Percentiles rank a stretch among this genome's conserved stretches.
Conservation (phyloP, 1,140 invertebrate genomes). For the Pseudomyrmex pallidus region DNA sequence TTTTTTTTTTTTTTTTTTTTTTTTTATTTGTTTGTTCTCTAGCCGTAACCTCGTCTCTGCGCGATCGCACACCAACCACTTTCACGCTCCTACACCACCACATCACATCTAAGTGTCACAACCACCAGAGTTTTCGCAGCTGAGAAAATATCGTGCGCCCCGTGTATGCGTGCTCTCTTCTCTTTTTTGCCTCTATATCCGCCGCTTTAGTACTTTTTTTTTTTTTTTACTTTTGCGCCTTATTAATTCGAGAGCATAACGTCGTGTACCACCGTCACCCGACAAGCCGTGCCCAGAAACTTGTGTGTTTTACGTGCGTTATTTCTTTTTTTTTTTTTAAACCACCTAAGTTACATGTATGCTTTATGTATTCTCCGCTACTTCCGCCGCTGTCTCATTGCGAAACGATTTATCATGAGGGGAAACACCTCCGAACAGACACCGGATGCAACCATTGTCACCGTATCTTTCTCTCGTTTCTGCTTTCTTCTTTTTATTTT, state of each 20-base stretch:
- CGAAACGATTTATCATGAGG: constrained; percentile 21
- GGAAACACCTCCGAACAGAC: constrained; percentile 12
- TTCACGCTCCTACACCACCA: constrained; percentile 69
- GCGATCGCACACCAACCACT: constrained; percentile 33
- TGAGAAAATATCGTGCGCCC: constrained; percentile 76
- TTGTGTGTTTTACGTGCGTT: constrained; percentile 60
- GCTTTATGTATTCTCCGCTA: constrained; percentile 61
- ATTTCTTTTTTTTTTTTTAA: constrained; percentile 35
- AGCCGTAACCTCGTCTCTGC: constrained; percentile 18
- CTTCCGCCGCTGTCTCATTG: constrained; percentile 25
- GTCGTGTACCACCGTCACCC: constrained; percentile 81
- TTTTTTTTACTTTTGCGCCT: constrained; percentile 28
- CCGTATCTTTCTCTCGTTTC: constrained; percentile 35
- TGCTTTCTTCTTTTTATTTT: not conserved
- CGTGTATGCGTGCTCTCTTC: constrained; percentile 59
- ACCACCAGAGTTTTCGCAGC: constrained; percentile 63
- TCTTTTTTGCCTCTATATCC: constrained; percentile 17
- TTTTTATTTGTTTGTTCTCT: constrained; percentile 30
- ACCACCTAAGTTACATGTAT: constrained; percentile 58
- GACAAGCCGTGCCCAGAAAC: constrained; percentile 82
- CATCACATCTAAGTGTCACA: constrained; percentile 31
- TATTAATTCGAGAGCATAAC: constrained; percentile 65
- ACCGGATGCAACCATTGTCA: constrained; percentile 63
- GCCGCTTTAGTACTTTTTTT: constrained; percentile 44
- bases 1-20: too few species aligned